Percentiles rank a stretch among this genome's conserved stretches.
phyloP scores from a whole-genome alignment of 1,140 invertebrate genomes.

The Chrysopa pallens region DNA sequence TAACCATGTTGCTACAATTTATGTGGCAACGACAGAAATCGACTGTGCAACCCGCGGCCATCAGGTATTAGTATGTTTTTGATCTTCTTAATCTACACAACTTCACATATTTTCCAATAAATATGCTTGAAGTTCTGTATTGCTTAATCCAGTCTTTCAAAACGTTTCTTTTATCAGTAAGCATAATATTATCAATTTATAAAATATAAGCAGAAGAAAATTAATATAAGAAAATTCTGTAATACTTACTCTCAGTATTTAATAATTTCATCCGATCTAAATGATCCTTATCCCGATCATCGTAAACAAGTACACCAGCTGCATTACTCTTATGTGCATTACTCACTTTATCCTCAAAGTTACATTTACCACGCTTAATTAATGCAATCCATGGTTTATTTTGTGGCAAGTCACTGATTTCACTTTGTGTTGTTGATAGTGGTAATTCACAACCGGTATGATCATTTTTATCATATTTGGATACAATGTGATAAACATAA shows the following conservation, averaged over 20 bases:
- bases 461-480: conserved; percentile 27
- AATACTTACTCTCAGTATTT: conserved; percentile 36
- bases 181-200: too few species aligned
- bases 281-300: conserved; percentile 39
- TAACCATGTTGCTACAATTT: too few species aligned
- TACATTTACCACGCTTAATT: conserved; percentile 50
- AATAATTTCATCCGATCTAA: conserved; percentile 53
- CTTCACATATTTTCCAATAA: too few species aligned
- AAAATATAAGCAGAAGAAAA: neutral
- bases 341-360: conserved; percentile 56
- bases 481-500: conserved; percentile 35
- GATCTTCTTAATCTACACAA: too few species aligned
- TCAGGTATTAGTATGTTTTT: too few species aligned
- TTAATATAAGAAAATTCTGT: conserved; percentile 1
- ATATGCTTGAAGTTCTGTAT: too few species aligned
- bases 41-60: too few species aligned
- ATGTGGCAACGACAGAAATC: too few species aligned
- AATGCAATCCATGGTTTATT: conserved; percentile 57
- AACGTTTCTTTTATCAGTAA: too few species aligned
- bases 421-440: conserved; percentile 28
- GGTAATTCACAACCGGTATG: conserved; percentile 44
- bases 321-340: conserved; percentile 51
- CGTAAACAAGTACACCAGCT: conserved; percentile 55
- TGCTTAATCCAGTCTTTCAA: too few species aligned
- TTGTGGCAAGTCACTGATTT: conserved; percentile 23